These are phyloP conservation scores for Geotrypetes seraphini DNA, from an alignment of 2,797 vertebrate genomes.

Conservation along the genomic window DNA sequence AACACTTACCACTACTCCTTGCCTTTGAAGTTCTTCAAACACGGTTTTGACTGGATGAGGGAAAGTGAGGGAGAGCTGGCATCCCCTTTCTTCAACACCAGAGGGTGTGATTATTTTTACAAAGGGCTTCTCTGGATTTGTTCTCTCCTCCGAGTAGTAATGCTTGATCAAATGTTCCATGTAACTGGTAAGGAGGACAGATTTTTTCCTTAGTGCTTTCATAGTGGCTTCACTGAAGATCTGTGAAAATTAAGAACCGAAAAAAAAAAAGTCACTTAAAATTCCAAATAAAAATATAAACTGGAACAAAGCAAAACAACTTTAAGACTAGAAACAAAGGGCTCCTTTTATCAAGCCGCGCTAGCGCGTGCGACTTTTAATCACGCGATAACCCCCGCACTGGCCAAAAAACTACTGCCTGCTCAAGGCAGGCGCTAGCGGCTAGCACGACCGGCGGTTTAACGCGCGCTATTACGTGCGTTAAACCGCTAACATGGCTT, in stretches of 20 bases:
- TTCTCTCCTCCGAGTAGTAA: slow-evolving; percentile 44
- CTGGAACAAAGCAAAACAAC: not conserved
- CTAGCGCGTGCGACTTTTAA: too few species aligned
- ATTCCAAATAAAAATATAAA: not conserved
- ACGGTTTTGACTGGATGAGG: slow-evolving; percentile 57
- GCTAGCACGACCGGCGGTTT: too few species aligned
- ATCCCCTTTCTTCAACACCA: slow-evolving; percentile 66
- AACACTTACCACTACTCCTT: slow-evolving; percentile 76
- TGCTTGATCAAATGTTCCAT: slow-evolving; percentile 78
- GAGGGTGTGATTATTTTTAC: slow-evolving; percentile 76
- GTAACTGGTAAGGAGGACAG: slow-evolving; percentile 80
- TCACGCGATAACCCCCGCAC: too few species aligned
- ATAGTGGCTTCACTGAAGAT: slow-evolving; percentile 75
- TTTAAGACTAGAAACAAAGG: too few species aligned
- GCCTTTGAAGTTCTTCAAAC: slow-evolving; percentile 74
- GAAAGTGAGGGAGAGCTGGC: slow-evolving; percentile 80
- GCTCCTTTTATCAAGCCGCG: too few species aligned
- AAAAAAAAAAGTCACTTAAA: not conserved
- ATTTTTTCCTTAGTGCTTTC: slow-evolving; percentile 75
- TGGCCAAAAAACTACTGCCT: too few species aligned
- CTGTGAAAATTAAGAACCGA: slow-evolving; percentile 39
- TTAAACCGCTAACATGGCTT: too few species aligned
- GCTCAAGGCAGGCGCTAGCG: too few species aligned
- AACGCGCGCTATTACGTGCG: too few species aligned
- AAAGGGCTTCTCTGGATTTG: slow-evolving; percentile 36